These are phyloP conservation scores for Neofelis nebulosa DNA, from an alignment of 2,113 vertebrate species.

Conservation along the genomic window DNA sequence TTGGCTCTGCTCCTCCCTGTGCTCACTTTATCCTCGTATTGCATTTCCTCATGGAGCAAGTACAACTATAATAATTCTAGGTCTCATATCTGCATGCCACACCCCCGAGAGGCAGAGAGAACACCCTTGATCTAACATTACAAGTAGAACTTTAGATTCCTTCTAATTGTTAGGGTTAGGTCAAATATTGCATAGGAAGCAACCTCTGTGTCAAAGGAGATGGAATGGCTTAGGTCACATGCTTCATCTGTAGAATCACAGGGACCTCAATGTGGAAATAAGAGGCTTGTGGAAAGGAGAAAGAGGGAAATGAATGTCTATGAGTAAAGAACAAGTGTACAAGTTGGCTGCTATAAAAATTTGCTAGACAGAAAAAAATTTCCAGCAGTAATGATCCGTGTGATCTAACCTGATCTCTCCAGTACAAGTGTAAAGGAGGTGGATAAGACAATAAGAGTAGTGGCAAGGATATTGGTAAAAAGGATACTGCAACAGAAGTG, in stretches of 20 bases:
- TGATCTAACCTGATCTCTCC: background rate
- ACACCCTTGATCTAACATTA: background rate
- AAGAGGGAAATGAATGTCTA: background rate
- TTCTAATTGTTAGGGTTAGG: background rate
- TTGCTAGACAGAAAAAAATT: background rate
- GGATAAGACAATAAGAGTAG: background rate
- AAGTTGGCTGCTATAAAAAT: no score
- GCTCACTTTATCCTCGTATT: background rate
- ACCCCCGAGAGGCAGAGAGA: background rate
- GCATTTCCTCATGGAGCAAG: background rate
- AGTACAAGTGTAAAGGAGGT: background rate
- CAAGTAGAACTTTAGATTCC: background rate
- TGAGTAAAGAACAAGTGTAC: background rate
- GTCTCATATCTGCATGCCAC: background rate
- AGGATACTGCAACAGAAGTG: background rate
- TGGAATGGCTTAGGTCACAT: background rate
- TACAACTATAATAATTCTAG: background rate
- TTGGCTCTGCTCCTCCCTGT: background rate
- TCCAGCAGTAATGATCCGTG: background rate
- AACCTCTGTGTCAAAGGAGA: background rate
- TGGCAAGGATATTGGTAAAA: background rate
- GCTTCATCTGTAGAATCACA: background rate
- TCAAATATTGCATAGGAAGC: background rate
- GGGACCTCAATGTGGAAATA: background rate
- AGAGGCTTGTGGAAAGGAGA: background rate